A percentile compares a stretch with the other conserved stretches of the same genome.
Evolutionary conservation across 2,888 invertebrate genomes (phyloP).

Genomic region (Nowickia ferox): DNA sequence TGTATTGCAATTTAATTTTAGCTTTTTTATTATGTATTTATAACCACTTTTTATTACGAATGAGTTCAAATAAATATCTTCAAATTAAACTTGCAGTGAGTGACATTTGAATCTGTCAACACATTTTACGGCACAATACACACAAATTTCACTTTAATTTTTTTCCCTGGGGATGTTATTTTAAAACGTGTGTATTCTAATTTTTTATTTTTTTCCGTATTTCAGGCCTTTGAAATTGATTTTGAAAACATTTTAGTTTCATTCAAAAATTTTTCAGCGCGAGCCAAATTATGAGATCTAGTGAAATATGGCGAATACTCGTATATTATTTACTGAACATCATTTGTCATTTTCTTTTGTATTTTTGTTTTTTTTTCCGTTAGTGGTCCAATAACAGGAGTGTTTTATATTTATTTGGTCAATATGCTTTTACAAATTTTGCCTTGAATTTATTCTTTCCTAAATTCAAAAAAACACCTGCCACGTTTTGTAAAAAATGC

Average conservation of each 20-base stretch:
- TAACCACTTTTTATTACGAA: neutral
- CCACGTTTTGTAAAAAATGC: conserved; percentile 39
- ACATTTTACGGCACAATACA: conserved; percentile 61
- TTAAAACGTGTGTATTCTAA: conserved; percentile 58
- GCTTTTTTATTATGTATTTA: neutral
- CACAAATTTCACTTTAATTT: conserved; percentile 60
- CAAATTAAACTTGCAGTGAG: conserved; percentile 30
- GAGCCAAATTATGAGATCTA: conserved; percentile 20
- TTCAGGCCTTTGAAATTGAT: conserved; percentile 36
- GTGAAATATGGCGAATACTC: conserved; percentile 41
- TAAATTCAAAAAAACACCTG: conserved; percentile 52
- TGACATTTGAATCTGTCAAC: conserved; percentile 64
- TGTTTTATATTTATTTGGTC: conserved; percentile 36
- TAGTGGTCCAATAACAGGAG: conserved; percentile 19
- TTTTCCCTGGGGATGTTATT: conserved; percentile 67
- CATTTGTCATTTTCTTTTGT: conserved; percentile 55
- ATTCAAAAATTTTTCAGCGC: conserved; percentile 31
- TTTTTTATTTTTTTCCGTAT: conserved; percentile 48
- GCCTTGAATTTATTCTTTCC: conserved; percentile 9
- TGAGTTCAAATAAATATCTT: conserved; percentile 1
- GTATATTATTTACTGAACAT: conserved; percentile 40
- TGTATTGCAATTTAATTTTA: neutral
- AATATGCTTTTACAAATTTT: conserved; percentile 26
- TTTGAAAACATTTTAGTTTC: conserved; percentile 11
- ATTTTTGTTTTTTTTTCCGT: neutral